Base-by-base conservation (phyloP, 1,140 invertebrate species). In the Drosophila sechellia region DNA sequence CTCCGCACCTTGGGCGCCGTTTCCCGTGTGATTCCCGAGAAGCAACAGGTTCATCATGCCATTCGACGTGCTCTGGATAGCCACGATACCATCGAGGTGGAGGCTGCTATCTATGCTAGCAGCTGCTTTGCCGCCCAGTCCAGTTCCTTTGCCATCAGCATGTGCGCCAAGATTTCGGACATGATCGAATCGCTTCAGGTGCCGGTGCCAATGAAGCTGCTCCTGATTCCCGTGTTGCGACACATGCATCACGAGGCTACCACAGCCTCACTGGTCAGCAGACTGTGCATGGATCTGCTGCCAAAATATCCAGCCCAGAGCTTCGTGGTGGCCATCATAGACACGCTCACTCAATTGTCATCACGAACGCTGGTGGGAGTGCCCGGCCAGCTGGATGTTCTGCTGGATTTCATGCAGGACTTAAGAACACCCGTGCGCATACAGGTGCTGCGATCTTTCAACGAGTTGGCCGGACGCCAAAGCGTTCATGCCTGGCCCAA, bases 81-180 rank as follows among this genome's bases (percentile, higher is more conserved):
- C 31, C 96, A 98, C 93, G 98, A 99, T 93, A 95, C 96, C 65
- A 96, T 98, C 2, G 98, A 99, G 94, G 96, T 99, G 17, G 96
- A 98, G 93, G 98, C 98, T 45, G 98, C 98, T 15, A 98, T 99
- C 81, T 98, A 97, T 95, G 98, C 98, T 52, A 97, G 98, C 56
- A 96, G 96, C 74, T 96, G 96, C 93, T 98, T 99, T 95, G 97
- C 97, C 46, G 96, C 96, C 11, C 96, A 97, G 91, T 99, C 98
- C 81, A 97, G 96, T 92, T 94, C 96, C 37, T 99, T 99, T 95
- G 97, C 98, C n/a, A 95, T 97, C 8, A 98, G 96, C 53, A 98
- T 99, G 95, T 99, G 98, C 89, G 97, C 96, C 77, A 98, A 98
- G 93, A 96, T 99, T 49, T 97, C 97, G 1, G 96, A 98, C 64